Base-by-base conservation (phyloP, 2,797 vertebrate genomes). In the Agapornis canus region DNA sequence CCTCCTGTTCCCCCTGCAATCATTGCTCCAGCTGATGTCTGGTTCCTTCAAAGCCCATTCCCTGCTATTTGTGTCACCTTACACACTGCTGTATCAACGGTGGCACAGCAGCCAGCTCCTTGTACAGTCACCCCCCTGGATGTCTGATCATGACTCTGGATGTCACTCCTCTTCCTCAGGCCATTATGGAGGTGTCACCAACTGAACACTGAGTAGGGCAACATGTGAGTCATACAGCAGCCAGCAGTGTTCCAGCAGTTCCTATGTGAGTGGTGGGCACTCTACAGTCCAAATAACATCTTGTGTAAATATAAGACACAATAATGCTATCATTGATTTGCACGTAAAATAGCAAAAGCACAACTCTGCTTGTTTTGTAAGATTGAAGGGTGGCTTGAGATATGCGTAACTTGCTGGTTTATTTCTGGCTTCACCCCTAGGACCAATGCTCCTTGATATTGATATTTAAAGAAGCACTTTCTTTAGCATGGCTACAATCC, bases 401-500 rank as follows among this genome's bases (percentile, higher is more conserved):
- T 91, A 76, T 5, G 39, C 85, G 29, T 70, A 80, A 86, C 56
- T 56, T 79, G 35, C 29, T 79, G 77, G 5, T 89, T 89, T 86
- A 71, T 88, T 96, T 84, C 79, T 93, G 69, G 47, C 52, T 93
- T 96, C 87, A 82, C 95, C 93, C 42, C 90, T 90, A 89, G 49
- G 96, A 96, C 93, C 97, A 95, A 13, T 10, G 68, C 64, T 95
- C 89, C 83, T 77, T 79, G 93, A 92, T 91, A 86, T 0, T 51
- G 89, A 68, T 92, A 95, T 95, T 95, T 89, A 73, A 86, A 96
- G 86, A 86, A 97, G 79, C 27, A 13, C 79, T 95, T 96, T 92
- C 97, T 97, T 92, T 85, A 94, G 85, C 93, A 82, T 92, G 89
- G 95, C 85, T 96, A 90, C 95, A 97, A 93, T 82, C 90, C 79